Evolutionary conservation across 92 coral and sea anemone genomes (phyloP), one percentile per base, ranked within the genome.

Genomic region (Porites lobata): DNA sequence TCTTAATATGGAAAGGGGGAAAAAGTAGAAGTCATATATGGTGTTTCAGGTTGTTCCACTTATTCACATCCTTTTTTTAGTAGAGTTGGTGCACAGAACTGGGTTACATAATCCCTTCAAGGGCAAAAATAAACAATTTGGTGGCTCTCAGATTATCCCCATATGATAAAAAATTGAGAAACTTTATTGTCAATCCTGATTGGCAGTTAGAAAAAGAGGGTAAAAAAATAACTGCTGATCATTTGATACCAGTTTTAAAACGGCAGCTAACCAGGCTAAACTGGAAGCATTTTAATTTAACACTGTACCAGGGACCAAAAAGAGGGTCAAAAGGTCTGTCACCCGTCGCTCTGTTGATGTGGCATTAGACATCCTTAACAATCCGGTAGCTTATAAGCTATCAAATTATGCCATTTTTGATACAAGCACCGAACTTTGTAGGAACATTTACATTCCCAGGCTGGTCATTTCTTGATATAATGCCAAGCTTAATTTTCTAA

Each of bases 31-130:
- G 65, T 59, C 18, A 59, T 59, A 59, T 59, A 89, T 77, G 89
- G 92, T 18, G 92, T 89, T 22, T 84, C 84, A 56, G 92, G 84
- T 84, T 89, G 89, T 11, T 76, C 92, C 14, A 84, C 86, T 6
- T 83, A 84, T 74, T 80, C 88, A 12, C 83, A 84, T 56, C 86
- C 89, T 18, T 89, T 89, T 58, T 89, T 84, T 47, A 69, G 67
- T 50, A 69, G 76, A 43, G 76, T 76, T 0, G 92, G 92, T 26
- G 78, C 80, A 53, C 73, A 75, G 26, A 84, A 89, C 38, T 89
- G 92, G 92, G 85, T 89, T 9, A 67, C 87, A 50, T 50, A 82
- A 81, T 29, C 77, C 88, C 19, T 84, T 81, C 53, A 66, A 81
- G 66, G 75, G 50, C 29, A 68, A 81, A 76, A 54, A 76, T 22